A percentile compares a stretch with the other conserved stretches of the same genome.
Conservation (phyloP, 1,140 invertebrate species). For the Nasonia vitripennis region DNA sequence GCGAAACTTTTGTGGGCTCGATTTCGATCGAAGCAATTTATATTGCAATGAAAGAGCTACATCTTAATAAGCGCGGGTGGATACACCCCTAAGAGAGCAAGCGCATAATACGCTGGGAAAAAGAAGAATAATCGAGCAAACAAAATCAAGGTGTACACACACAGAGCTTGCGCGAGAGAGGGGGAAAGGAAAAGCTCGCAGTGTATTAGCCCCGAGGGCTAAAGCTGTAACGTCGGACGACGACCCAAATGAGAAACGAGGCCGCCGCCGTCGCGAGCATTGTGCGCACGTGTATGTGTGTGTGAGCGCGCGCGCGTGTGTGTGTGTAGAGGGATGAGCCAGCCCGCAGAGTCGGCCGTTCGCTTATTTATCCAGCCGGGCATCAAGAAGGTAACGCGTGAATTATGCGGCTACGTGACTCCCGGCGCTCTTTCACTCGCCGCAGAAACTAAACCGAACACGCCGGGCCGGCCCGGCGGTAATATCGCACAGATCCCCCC, state of each 20-base stretch:
- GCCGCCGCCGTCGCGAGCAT: background rate
- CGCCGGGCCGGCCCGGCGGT: background rate
- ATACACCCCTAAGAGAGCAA: too few species aligned
- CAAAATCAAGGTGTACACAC: background rate
- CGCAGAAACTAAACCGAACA: background rate
- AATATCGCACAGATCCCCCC: background rate
- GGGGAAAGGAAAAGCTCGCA: too few species aligned
- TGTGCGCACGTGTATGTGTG: background rate
- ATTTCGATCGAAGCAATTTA: too few species aligned
- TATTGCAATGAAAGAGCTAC: too few species aligned
- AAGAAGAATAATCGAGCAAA: background rate
- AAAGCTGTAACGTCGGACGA: background rate
- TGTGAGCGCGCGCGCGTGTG: too few species aligned
- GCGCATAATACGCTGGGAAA: background rate
- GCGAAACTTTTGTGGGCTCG: too few species aligned
- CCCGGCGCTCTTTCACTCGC: conserved; percentile 22
- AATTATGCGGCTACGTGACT: conserved; percentile 33
- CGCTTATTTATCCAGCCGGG: conserved; percentile 25
- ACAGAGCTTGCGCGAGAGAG: too few species aligned
- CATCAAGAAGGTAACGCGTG: conserved; percentile 24
- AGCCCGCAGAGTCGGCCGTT: background rate
- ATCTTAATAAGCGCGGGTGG: too few species aligned
- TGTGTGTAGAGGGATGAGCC: background rate
- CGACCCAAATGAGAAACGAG: conserved; percentile 20
- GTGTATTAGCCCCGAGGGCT: background rate